Evolutionary conservation across 2,888 invertebrate genomes (phyloP).

Genomic region (Hydrotaea cyrtoneurina): DNA sequence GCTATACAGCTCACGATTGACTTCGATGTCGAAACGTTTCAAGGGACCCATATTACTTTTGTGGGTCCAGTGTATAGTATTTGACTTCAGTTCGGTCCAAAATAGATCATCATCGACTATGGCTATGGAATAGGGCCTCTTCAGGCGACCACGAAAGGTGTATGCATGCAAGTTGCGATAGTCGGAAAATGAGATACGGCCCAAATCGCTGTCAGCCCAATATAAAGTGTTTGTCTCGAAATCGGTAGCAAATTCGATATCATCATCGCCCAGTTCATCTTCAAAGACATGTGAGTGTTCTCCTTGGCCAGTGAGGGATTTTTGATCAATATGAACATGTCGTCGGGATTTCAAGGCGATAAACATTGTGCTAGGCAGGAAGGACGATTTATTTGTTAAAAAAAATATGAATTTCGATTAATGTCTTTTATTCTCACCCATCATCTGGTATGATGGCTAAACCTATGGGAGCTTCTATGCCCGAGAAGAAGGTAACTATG

Average conservation of each 20-base stretch:
- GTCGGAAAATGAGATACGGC: constrained; percentile 85
- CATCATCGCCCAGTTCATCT: constrained; percentile 78
- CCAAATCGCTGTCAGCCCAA: constrained; percentile 86
- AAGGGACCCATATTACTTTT: constrained; percentile 80
- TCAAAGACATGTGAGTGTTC: constrained; percentile 78
- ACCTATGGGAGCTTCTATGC: constrained; percentile 85
- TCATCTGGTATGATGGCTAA: constrained; percentile 83
- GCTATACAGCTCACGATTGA: constrained; percentile 68
- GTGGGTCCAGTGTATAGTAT: constrained; percentile 84
- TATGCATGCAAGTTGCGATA: constrained; percentile 83
- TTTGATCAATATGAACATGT: constrained; percentile 84
- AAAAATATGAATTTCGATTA: no score
- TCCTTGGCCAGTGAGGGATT: constrained; percentile 86
- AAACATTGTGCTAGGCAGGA: constrained; percentile 84
- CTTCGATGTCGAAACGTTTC: constrained; percentile 76
- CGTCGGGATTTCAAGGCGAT: constrained; percentile 82
- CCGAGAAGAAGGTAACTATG: constrained; percentile 83
- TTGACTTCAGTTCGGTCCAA: constrained; percentile 85
- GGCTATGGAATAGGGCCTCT: constrained; percentile 83
- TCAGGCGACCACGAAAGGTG: constrained; percentile 81
- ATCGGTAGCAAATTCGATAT: constrained; percentile 79
- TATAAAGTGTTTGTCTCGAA: constrained; percentile 83
- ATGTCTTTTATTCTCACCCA: constrained; percentile 74
- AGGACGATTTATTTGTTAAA: no score
- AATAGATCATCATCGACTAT: constrained; percentile 85